phyloP scores from a whole-genome alignment of 2,797 vertebrate genomes.

The Neostethus bicornis region DNA sequence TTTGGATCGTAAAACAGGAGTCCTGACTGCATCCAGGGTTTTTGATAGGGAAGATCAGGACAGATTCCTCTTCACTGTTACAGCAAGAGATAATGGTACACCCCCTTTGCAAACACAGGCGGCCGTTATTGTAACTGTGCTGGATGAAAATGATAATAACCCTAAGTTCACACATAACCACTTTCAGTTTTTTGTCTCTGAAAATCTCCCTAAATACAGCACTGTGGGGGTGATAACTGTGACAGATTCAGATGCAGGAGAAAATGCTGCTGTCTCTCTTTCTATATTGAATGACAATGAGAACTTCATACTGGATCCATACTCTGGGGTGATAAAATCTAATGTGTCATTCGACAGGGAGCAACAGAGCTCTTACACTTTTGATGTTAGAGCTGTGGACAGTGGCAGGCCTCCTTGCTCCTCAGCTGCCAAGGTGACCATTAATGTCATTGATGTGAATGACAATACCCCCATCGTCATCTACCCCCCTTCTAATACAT shows the following conservation, averaged over 20 bases:
- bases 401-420: conserved; percentile 92
- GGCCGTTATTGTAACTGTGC: conserved; percentile 94
- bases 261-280: conserved; percentile 95
- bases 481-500: conserved; percentile 95
- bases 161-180: conserved; percentile 99
- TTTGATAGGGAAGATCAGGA: conserved; percentile 98
- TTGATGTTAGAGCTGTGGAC: conserved; percentile 95
- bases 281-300: conserved; percentile 97
- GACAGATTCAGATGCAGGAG: conserved; percentile 95
- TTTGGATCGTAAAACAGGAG: conserved; percentile 96
- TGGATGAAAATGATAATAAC: conserved; percentile 98
- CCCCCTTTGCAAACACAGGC: conserved; percentile 97
- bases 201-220: conserved; percentile 98
- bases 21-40: conserved; percentile 95
- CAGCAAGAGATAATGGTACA: conserved; percentile 96
- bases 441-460: conserved; percentile 98
- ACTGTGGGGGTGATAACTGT: conserved; percentile 98
- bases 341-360: conserved; percentile 98
- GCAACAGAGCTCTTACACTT: conserved; percentile 98
- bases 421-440: conserved; percentile 97
- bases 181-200: conserved; percentile 99
- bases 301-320: conserved; percentile 96
- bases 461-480: conserved; percentile 97
- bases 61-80: conserved; percentile 96
- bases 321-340: conserved; percentile 97